Evolutionary conservation across 2,113 vertebrate species (phyloP).

Genomic region (Campylorhamphus procurvoides): DNA sequence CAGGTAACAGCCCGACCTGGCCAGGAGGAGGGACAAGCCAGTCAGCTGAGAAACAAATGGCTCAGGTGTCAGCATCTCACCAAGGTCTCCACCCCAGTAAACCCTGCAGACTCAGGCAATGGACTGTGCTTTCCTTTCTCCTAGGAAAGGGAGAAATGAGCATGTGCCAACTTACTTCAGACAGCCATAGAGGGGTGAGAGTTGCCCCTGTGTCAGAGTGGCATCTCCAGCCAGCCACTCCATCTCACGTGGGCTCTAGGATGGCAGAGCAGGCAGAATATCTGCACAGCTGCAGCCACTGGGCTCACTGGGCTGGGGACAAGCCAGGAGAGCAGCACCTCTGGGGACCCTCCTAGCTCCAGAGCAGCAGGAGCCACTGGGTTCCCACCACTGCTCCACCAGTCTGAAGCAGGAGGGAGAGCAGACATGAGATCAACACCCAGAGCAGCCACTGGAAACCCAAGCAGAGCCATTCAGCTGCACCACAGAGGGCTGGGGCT

Average conservation of each 20-base stretch:
- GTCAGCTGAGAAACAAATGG: accelerated
- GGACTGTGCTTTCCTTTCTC: background rate
- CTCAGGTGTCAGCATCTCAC: background rate
- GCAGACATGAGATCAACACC: background rate
- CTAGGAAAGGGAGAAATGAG: background rate
- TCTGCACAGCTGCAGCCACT: background rate
- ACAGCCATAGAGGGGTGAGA: background rate
- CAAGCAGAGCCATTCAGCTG: background rate
- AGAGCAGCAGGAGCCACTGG: background rate
- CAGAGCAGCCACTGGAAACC: background rate
- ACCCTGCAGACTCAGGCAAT: background rate
- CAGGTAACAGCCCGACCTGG: accelerated
- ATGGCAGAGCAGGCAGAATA: background rate
- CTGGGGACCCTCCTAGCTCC: background rate
- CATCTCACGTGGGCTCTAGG: accelerated
- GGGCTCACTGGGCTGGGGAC: background rate
- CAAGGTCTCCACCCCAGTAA: background rate
- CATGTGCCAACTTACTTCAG: background rate
- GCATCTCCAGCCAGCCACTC: background rate
- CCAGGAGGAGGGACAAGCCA: background rate
- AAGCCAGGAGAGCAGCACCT: background rate
- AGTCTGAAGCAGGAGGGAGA: background rate
- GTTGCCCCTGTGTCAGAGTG: background rate
- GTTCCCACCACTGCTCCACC: background rate
- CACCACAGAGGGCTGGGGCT: background rate